A percentile compares a stretch with the other conserved stretches of the same genome.
Conservation (phyloP, 2,113 vertebrate species). For the Alaudala cheleensis region DNA sequence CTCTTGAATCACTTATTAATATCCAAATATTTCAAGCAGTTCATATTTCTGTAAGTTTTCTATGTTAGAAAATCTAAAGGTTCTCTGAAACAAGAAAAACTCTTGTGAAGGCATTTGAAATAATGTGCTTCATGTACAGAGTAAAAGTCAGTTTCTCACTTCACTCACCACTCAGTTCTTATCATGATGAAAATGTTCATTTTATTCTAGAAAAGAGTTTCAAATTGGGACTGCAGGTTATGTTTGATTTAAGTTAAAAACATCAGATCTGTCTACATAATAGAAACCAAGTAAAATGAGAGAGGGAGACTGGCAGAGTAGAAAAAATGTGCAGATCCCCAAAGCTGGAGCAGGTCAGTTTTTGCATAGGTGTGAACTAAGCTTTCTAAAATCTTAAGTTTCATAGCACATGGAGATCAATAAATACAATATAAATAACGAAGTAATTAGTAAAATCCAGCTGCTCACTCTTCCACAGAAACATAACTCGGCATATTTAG, state of each 20-base stretch:
- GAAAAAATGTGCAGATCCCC: not conserved
- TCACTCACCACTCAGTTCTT: not conserved
- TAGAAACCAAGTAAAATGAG: not conserved
- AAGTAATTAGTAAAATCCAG: not conserved
- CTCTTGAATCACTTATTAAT: not conserved
- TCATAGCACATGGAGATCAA: not conserved
- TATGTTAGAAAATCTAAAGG: not conserved
- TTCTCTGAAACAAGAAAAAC: not conserved
- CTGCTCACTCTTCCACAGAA: not conserved
- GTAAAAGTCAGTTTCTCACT: not conserved
- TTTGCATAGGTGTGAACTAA: not conserved
- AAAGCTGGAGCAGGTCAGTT: not conserved
- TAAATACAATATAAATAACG: not conserved
- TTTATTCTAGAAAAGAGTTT: not conserved
- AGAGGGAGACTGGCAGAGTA: not conserved
- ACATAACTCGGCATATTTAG: not conserved
- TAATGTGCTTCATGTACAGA: not conserved
- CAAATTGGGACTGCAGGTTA: not conserved
- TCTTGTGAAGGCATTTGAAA: not conserved
- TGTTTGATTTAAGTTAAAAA: not conserved
- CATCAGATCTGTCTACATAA: not conserved
- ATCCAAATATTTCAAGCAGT: not conserved
- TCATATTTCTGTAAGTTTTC: not conserved
- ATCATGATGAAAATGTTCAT: not conserved
- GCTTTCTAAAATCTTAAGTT: not conserved